Evolutionary conservation across 2,888 invertebrate species (phyloP).

Genomic region (Malacosoma neustria): DNA sequence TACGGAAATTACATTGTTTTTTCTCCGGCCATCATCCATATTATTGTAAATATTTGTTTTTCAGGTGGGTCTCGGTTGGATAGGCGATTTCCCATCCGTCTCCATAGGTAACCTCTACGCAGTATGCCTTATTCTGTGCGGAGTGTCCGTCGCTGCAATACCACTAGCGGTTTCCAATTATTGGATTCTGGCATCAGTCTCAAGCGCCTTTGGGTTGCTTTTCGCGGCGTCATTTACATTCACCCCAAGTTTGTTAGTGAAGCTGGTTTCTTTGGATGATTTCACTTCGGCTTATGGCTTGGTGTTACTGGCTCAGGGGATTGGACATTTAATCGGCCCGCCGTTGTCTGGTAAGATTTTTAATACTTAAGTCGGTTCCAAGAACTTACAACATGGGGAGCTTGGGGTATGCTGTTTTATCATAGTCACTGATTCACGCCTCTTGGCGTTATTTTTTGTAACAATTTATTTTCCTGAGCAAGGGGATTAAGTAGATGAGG

Average conservation of each 20-base stretch:
- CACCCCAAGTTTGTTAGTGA: slow-evolving; percentile 91
- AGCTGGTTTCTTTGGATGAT: slow-evolving; percentile 90
- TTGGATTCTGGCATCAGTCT: slow-evolving; percentile 59
- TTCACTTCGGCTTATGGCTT: slow-evolving; percentile 96
- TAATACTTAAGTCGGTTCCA: too few relatives aligned
- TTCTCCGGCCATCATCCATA: too few relatives aligned
- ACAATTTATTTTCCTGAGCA: too few relatives aligned
- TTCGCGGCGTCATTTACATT: slow-evolving; percentile 95
- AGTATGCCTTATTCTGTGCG: slow-evolving; percentile 81
- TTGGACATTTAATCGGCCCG: slow-evolving; percentile 94
- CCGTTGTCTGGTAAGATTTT: slow-evolving; percentile 86
- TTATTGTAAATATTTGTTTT: too few relatives aligned
- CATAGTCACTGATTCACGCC: too few relatives aligned
- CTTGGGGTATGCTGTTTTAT: too few relatives aligned
- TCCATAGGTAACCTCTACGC: slow-evolving; percentile 90
- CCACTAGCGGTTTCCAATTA: slow-evolving; percentile 69
- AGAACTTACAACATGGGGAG: too few relatives aligned
- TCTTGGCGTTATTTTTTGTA: too few relatives aligned
- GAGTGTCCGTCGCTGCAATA: slow-evolving; percentile 76
- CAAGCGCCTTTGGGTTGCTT: slow-evolving; percentile 87
- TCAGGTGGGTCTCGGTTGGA: slow-evolving; percentile 87
- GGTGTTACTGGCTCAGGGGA: slow-evolving; percentile 90
- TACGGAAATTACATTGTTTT: too few relatives aligned
- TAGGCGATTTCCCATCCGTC: slow-evolving; percentile 90
- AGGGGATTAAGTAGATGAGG: too few relatives aligned